Percentiles rank a stretch among this genome's conserved stretches.
Conservation (phyloP, 2,797 vertebrate species). For the Yasuhikotakia modesta region DNA sequence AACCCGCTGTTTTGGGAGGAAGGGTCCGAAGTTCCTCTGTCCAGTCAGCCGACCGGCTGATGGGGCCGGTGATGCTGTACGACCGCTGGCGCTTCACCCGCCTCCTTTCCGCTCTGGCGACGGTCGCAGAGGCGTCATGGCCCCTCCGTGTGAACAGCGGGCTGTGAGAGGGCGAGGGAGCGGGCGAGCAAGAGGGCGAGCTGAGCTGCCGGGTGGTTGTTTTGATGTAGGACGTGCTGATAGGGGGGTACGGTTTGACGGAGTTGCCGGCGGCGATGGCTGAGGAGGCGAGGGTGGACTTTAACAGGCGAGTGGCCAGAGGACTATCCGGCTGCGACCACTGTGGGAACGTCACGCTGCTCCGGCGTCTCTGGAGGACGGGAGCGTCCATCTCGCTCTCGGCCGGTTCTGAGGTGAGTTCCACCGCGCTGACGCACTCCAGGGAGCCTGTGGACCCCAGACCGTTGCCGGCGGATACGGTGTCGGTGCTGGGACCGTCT, state of each 20-base stretch:
- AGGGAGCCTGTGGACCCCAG: slow-evolving; percentile 62
- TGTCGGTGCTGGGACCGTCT: slow-evolving; percentile 49
- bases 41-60: slow-evolving; percentile 94
- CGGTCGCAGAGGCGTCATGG: slow-evolving; percentile 59
- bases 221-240: slow-evolving; percentile 91
- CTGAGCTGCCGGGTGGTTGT: slow-evolving; percentile 93
- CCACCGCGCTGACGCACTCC: slow-evolving; percentile 41
- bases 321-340: slow-evolving; percentile 74
- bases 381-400: background rate
- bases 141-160: slow-evolving; percentile 79
- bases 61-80: slow-evolving; percentile 73
- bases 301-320: slow-evolving; percentile 71
- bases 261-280: slow-evolving; percentile 55
- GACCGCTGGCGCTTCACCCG: slow-evolving; percentile 74
- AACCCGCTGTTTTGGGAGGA: slow-evolving; percentile 65
- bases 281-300: slow-evolving; percentile 63
- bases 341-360: slow-evolving; percentile 66
- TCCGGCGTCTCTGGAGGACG: slow-evolving; percentile 58
- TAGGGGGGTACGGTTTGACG: slow-evolving; percentile 84
- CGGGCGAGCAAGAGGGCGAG: slow-evolving; percentile 86
- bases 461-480: slow-evolving; percentile 41
- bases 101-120: slow-evolving; percentile 66
- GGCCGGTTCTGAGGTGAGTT: slow-evolving; percentile 12
- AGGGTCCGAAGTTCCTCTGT: slow-evolving; percentile 81
- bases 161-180: slow-evolving; percentile 85